phyloP scores from a whole-genome alignment of 1,140 invertebrate genomes.

The Nymphalis io region DNA sequence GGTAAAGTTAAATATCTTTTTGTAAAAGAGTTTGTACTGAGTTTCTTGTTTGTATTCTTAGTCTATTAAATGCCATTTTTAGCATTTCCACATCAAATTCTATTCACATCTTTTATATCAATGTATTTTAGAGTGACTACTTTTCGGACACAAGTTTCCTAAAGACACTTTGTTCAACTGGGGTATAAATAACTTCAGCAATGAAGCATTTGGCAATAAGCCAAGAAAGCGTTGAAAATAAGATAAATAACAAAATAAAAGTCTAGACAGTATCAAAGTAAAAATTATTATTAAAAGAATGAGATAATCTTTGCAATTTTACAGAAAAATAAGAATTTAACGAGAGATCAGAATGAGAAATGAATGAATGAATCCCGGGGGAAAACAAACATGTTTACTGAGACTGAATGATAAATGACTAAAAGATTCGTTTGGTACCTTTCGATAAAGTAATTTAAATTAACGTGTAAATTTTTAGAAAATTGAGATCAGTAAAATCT shows the following conservation, averaged over 20 bases:
- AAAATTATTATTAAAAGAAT: neutral
- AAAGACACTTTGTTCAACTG: too few species aligned
- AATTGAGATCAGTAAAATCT: too few species aligned
- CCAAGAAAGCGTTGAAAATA: neutral
- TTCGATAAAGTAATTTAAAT: too few species aligned
- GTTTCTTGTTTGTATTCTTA: too few species aligned
- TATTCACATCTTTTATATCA: too few species aligned
- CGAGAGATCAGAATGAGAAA: slow-evolving; percentile 11
- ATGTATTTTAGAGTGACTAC: too few species aligned
- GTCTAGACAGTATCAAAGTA: neutral
- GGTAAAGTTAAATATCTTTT: too few species aligned
- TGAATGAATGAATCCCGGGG: neutral
- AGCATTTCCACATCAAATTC: too few species aligned
- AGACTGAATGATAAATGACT: neutral
- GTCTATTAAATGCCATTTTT: too few species aligned
- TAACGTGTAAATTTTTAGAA: too few species aligned
- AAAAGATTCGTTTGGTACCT: neutral
- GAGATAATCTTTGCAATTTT: slow-evolving; percentile 5
- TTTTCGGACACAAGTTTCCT: too few species aligned
- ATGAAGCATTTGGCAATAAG: neutral
- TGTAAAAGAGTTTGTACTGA: too few species aligned
- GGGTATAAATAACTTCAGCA: neutral
- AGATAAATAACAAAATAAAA: neutral
- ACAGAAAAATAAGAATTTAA: slow-evolving; percentile 15
- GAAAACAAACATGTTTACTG: slow-evolving; percentile 25